phyloP scores from a whole-genome alignment of 2,888 invertebrate genomes.

The Cephus pulcher region DNA sequence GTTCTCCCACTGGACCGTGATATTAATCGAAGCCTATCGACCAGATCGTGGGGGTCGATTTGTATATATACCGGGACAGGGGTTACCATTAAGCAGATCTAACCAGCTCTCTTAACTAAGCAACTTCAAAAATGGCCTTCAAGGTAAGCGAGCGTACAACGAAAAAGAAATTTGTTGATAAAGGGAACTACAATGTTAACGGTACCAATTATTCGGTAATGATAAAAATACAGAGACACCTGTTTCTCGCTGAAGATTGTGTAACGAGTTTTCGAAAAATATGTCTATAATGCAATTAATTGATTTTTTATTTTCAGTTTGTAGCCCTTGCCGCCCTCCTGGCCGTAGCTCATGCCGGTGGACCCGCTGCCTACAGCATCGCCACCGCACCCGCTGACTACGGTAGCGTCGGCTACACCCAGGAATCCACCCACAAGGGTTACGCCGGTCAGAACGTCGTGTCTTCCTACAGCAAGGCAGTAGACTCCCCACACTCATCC shows the following conservation, averaged over 20 bases:
- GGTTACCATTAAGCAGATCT: slow-evolving; percentile 39
- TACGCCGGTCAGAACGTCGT: slow-evolving; percentile 52
- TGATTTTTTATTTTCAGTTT: slow-evolving; percentile 31
- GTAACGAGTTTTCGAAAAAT: too few species aligned
- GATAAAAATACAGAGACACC: too few species aligned
- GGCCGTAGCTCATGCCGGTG: slow-evolving; percentile 44
- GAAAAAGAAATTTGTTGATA: not conserved
- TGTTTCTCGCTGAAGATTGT: too few species aligned
- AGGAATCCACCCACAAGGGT: slow-evolving; percentile 55
- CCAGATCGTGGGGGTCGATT: slow-evolving; percentile 12
- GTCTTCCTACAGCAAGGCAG: slow-evolving; percentile 47
- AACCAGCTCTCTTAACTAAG: slow-evolving; percentile 36
- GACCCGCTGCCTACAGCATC: slow-evolving; percentile 51
- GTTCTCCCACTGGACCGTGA: slow-evolving; percentile 28
- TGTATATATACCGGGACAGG: slow-evolving; percentile 48
- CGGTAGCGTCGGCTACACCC: slow-evolving; percentile 46
- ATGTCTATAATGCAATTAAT: not conserved
- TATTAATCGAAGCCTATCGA: slow-evolving; percentile 7
- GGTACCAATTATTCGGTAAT: too few species aligned
- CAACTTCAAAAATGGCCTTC: slow-evolving; percentile 49
- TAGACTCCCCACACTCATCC: slow-evolving; percentile 50
- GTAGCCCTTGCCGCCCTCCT: slow-evolving; percentile 43
- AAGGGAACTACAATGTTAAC: not conserved
- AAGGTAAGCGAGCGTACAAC: slow-evolving; percentile 41
- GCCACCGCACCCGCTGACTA: slow-evolving; percentile 45